phyloP scores from a whole-genome alignment of 2,888 invertebrate genomes.

The Chymomyza amoena region DNA sequence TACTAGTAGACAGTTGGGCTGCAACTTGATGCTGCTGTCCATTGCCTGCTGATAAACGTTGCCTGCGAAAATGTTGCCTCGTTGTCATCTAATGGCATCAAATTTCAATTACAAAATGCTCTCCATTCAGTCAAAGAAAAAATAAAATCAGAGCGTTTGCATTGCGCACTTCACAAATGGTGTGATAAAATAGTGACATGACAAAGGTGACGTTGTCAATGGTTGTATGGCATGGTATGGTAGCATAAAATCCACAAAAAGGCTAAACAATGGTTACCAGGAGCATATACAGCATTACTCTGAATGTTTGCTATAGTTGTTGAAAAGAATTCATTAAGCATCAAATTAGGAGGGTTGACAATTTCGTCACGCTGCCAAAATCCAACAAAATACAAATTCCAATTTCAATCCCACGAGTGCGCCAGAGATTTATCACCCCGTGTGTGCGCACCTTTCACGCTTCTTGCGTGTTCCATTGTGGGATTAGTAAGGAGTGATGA shows the following conservation, averaged over 20 bases:
- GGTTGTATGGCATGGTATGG: background rate
- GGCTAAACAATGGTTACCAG: slow-evolving; percentile 62
- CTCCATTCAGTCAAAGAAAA: slow-evolving; percentile 37
- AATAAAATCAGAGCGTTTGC: slow-evolving; percentile 26
- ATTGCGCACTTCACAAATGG: slow-evolving; percentile 45
- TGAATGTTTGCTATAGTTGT: slow-evolving; percentile 36
- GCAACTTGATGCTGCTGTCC: slow-evolving; percentile 54
- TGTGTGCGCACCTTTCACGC: slow-evolving; percentile 29
- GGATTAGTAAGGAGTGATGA: background rate
- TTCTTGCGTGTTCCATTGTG: slow-evolving; percentile 15
- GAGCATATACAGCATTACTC: slow-evolving; percentile 9
- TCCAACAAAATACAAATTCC: slow-evolving; percentile 23
- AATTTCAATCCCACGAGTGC: slow-evolving; percentile 26
- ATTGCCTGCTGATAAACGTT: slow-evolving; percentile 28
- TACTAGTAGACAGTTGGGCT: slow-evolving; percentile 16
- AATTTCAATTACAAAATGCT: slow-evolving; percentile 76
- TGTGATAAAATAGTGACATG: slow-evolving; percentile 65
- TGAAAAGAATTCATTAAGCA: slow-evolving; percentile 60
- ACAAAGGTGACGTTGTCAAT: slow-evolving; percentile 55
- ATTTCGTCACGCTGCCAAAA: slow-evolving; percentile 60
- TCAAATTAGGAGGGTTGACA: slow-evolving; percentile 70
- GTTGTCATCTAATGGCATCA: slow-evolving; percentile 71
- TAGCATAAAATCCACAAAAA: slow-evolving; percentile 60
- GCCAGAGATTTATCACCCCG: background rate
- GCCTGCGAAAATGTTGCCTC: slow-evolving; percentile 35